Evolutionary conservation across 2,888 invertebrate genomes (phyloP), one percentile per base, ranked within the genome.

Genomic region (Drosophila anomalipes): DNA sequence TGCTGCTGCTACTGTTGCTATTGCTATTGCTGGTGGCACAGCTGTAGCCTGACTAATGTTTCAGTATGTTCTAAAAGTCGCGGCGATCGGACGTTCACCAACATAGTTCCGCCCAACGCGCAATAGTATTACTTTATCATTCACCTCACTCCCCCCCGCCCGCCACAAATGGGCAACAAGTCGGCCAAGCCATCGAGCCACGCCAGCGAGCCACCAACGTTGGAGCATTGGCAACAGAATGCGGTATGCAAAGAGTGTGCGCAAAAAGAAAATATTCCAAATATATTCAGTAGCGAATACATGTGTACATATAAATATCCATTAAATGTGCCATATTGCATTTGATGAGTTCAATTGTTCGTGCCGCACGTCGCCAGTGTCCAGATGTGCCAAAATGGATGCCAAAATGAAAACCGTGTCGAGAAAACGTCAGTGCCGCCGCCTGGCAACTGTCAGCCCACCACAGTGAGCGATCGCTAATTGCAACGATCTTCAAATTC

Each of bases 51-150:
- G 1, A 59, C 19, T 62, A 47, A 63, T 80, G 77, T 70, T 83
- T 83, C 83, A 86, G 91, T 87, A 70, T 69, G 67, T 87, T 82
- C 81, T 81, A 81, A 73, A 72, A 79, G 80, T 83, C 81, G 81
- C 58, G 70, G 74, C 77, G 84, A 83, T 80, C 88, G 79, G 83
- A 72, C 86, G 77, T 79, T 75, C 51, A 70, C 70, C 63, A 69
- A 57, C 28, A 41, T 54, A 59, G 52, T 61, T 56, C 41, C 51
- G 52, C 14, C 47, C 28, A 78, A 68, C 74, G 63, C 66, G 63
- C 35, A 54, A 39, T 63, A 66, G 26, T 58, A 65, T 65, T 39
- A 7, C 57, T 57, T 57, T 57, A 28, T 35, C 7, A 60, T 35
- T 52, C 35, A 51, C 49, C 47, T 4, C 49, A 58, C 37, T 58